Base-by-base conservation (phyloP, 2,888 invertebrate species). In the Pedicia rivosa region DNA sequence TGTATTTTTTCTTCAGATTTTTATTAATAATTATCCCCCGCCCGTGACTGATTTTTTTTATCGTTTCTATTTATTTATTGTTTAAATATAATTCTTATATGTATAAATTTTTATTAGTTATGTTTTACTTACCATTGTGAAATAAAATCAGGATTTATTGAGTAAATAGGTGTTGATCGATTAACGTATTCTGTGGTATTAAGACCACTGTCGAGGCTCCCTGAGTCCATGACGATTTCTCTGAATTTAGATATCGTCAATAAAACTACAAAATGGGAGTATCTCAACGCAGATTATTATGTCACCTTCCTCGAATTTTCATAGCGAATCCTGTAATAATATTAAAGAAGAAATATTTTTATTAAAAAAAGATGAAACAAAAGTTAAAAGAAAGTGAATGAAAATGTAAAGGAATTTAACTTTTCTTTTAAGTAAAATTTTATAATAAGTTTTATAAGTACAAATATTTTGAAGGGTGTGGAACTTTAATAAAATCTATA, bases 81-180 rank as follows among this genome's bases (percentile, higher is more conserved):
- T n/a, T n/a, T n/a, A n/a, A n/a, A n/a, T n/a, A n/a, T n/a, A n/a
- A n/a, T n/a, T n/a, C n/a, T n/a, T n/a, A n/a, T n/a, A n/a, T n/a
- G n/a, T n/a, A n/a, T n/a, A n/a, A n/a, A n/a, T n/a, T n/a, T n/a
- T n/a, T n/a, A n/a, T n/a, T n/a, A n/a, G n/a, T n/a, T 17, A 26
- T 9, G 9, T 27, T 19, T 16, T 38, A 65, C 76, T 70, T 55
- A 79, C 82, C 82, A 82, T 64, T 80, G 78, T 40, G 74, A 72
- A 47, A 82, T 78, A 59, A 78, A 82, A 50, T 72, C 77, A 35
- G 75, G 75, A 49, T 78, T 78, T 45, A 82, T 79, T 43, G 78
- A 71, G 56, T 72, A 81, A 47, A 82, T 74, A 36, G 79, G 74
- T 40, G 80, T 77, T 40, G 74, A 68, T 46, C 71, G 65, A 57